A percentile compares a stretch with the other conserved stretches of the same genome.
phyloP scores from a whole-genome alignment of 2,888 invertebrate species.

The Dysmachus trigonus region DNA sequence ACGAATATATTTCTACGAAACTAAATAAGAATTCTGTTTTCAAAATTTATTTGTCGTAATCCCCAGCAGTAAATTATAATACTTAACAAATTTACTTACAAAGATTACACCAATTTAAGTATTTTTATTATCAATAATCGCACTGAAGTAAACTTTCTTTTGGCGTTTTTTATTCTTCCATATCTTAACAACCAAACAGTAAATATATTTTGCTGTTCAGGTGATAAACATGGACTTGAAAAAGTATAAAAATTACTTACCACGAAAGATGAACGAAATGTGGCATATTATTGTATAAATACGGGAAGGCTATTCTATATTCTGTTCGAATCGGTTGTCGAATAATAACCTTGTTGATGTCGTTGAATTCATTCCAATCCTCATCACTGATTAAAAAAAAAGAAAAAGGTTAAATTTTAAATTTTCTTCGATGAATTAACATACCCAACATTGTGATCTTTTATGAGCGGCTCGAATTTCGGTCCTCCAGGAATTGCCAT shows the following conservation, averaged over 20 bases:
- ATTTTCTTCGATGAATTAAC: slow-evolving; percentile 53
- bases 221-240: slow-evolving; percentile 19
- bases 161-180: slow-evolving; percentile 57
- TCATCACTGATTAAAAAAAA: slow-evolving; percentile 78
- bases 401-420: slow-evolving; percentile 41
- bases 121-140: slow-evolving; percentile 64
- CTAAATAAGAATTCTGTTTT: not conserved
- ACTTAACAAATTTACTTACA: slow-evolving; percentile 63
- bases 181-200: slow-evolving; percentile 43
- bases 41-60: not conserved
- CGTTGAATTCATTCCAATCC: slow-evolving; percentile 99
- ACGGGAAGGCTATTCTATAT: slow-evolving; percentile 99
- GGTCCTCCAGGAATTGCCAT: slow-evolving; percentile 99
- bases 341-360: slow-evolving; percentile 99
- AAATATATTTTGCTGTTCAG: not conserved
- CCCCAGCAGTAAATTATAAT: not conserved
- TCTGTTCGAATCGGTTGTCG: slow-evolving; percentile 98
- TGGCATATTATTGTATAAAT: slow-evolving; percentile 98
- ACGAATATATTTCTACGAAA: not conserved
- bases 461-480: slow-evolving; percentile 98
- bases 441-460: slow-evolving; percentile 94
- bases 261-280: slow-evolving; percentile 98
- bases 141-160: slow-evolving; percentile 68
- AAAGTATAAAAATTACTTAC: slow-evolving; percentile 70
- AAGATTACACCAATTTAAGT: slow-evolving; percentile 65